A percentile compares a stretch with the other conserved stretches of the same genome.
Conservation (phyloP, 2,888 invertebrate species). For the Caenorhabditis sp. region DNA sequence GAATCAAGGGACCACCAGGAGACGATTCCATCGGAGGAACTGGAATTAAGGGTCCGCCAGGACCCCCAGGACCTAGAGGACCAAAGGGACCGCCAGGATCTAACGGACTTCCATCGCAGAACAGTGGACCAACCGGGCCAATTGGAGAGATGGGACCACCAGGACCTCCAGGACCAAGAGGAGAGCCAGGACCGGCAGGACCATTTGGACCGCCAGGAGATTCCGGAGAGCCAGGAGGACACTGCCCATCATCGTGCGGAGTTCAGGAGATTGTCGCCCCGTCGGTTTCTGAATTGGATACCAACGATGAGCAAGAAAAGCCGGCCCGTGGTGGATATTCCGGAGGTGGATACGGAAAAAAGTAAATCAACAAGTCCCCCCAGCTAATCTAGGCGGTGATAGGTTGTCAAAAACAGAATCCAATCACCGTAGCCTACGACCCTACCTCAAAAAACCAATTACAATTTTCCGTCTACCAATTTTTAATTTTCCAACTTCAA, state of each 20-base stretch:
- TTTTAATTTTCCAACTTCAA: conserved; percentile 13
- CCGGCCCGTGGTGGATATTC: conserved; percentile 46
- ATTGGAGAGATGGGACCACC: conserved; percentile 74
- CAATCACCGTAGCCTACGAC: conserved; percentile 27
- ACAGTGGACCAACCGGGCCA: conserved; percentile 77
- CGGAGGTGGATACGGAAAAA: conserved; percentile 62
- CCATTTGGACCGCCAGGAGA: conserved; percentile 78
- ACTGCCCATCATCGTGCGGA: conserved; percentile 78
- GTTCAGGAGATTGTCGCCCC: conserved; percentile 78
- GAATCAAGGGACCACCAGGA: conserved; percentile 77
- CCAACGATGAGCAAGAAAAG: conserved; percentile 58
- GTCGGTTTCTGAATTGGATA: conserved; percentile 72
- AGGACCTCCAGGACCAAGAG: conserved; percentile 77
- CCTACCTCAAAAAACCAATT: conserved; percentile 23
- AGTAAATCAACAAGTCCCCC: conserved; percentile 27
- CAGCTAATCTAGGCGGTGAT: not conserved
- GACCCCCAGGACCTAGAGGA: conserved; percentile 76
- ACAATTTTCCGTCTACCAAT: conserved; percentile 10
- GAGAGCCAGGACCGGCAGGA: conserved; percentile 75
- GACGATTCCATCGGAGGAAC: conserved; percentile 78
- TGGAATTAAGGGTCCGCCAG: conserved; percentile 78
- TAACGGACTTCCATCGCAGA: conserved; percentile 77
- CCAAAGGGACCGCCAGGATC: conserved; percentile 78
- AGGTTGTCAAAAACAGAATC: not conserved
- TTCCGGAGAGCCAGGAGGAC: conserved; percentile 77